Evolutionary conservation across 2,113 vertebrate species (phyloP), one percentile per base, ranked within the genome.

Genomic region (Carlito syrichta): DNA sequence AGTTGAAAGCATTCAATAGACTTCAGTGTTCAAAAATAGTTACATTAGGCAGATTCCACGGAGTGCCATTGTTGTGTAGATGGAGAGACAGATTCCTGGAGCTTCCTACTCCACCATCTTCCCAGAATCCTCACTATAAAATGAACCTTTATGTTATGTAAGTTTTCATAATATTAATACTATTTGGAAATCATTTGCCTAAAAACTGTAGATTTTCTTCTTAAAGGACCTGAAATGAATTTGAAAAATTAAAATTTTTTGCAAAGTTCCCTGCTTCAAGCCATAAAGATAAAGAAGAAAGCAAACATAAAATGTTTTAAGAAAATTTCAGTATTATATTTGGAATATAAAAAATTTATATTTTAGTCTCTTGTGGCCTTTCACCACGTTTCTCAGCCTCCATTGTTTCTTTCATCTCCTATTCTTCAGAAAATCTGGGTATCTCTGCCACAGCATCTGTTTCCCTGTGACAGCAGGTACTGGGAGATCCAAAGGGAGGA

Each of bases 261-360:
- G 20, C 22, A 69, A 96, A 96, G 94, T 63, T 40, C 19, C 43
- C 66, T 78, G 82, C 92, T 56, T 77, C 27, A 89, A 96, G 13
- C 32, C 32, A 69, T 43, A 87, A 85, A 45, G 22, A 68, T 85
- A 17, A 81, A 87, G 89, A 84, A 81, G 19, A 79, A 83, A 77
- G 58, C 11, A 68, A 79, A 82, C 2, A 56, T 27, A 91, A 96
- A 93, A 60, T 12, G 68, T 60, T 68, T 89, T 30, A 62, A 91
- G 56, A 60, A 83, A 91, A 83, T 1, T 40, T 92, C 40, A 69
- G 35, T 48, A 48, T 56, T 50, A 56, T 4, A 60, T 74, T 86
- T 52, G 19, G 9, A 12, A 3, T 92, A 83, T 86, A 58, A 94
- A 76, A 50, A 22, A 84, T 86, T 86, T 45, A 5, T 48, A 58